phyloP scores from a whole-genome alignment of 2,888 invertebrate species.

The Furcula furcula region DNA sequence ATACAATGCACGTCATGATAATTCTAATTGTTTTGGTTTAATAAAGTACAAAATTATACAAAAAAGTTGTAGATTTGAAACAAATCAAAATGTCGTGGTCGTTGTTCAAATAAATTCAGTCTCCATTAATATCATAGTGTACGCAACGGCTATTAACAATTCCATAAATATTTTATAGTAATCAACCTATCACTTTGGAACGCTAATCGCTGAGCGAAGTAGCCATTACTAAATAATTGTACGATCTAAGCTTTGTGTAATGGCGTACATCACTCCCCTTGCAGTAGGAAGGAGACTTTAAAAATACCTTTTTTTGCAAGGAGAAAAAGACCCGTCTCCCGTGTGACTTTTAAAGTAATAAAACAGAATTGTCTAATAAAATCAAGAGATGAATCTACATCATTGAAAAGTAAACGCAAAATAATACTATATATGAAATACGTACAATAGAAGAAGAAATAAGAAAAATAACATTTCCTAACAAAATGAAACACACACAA shows the following conservation, averaged over 20 bases:
- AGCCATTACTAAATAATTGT: slow-evolving; percentile 59
- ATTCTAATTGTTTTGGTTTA: too few relatives aligned
- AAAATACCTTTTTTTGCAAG: too few relatives aligned
- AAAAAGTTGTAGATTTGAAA: slow-evolving; percentile 4
- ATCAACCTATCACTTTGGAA: slow-evolving; percentile 69
- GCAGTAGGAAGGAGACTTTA: slow-evolving; percentile 20
- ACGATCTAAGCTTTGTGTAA: slow-evolving; percentile 55
- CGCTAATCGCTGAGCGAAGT: slow-evolving; percentile 47
- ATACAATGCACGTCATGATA: too few relatives aligned
- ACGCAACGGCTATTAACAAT: slow-evolving; percentile 47
- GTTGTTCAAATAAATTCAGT: slow-evolving; percentile 23
- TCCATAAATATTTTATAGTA: slow-evolving; percentile 67
- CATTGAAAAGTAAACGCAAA: too few relatives aligned
- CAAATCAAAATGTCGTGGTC: slow-evolving; percentile 5
- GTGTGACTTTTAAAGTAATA: too few relatives aligned
- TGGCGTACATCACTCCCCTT: slow-evolving; percentile 52
- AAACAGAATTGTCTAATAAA: too few relatives aligned
- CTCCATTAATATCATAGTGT: slow-evolving; percentile 34
- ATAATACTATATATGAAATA: not conserved
- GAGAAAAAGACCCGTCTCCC: too few relatives aligned
- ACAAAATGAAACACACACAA: slow-evolving; percentile 7
- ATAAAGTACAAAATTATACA: slow-evolving; percentile 3
- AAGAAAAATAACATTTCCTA: not conserved
- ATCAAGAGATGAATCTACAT: too few relatives aligned
- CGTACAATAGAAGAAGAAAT: not conserved